Percentiles rank a stretch among this genome's conserved stretches.
Evolutionary conservation across 1,140 invertebrate species (phyloP).

Genomic region (Megalopta genalis): DNA sequence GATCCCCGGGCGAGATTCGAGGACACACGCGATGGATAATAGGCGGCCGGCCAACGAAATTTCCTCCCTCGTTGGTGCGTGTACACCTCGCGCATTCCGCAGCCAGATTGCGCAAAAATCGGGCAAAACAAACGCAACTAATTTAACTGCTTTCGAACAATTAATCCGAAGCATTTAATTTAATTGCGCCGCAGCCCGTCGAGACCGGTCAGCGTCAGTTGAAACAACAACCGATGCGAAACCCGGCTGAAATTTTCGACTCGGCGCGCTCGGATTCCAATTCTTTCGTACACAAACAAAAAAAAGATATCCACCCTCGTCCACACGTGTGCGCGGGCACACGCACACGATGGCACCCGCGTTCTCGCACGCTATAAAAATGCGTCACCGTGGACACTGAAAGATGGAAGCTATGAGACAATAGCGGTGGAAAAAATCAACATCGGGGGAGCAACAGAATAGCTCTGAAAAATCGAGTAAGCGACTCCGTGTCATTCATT

Average conservation of each 20-base stretch:
- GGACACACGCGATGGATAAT: conserved; percentile 45
- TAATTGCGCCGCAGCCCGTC: conserved; percentile 71
- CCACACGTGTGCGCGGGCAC: neutral
- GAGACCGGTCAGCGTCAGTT: conserved; percentile 57
- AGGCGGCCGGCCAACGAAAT: conserved; percentile 56
- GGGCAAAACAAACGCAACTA: conserved; percentile 72
- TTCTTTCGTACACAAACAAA: conserved; percentile 58
- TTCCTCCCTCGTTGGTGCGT: conserved; percentile 35
- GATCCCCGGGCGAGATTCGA: conserved; percentile 38
- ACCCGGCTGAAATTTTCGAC: conserved; percentile 63
- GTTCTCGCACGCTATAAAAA: neutral
- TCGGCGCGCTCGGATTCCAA: conserved; percentile 55
- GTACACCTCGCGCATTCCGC: conserved; percentile 68
- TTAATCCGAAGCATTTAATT: conserved; percentile 78
- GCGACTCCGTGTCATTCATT: neutral
- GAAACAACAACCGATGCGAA: conserved; percentile 64
- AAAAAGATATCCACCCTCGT: conserved; percentile 54
- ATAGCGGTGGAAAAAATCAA: conserved; percentile 6
- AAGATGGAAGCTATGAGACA: conserved; percentile 8
- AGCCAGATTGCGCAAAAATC: conserved; percentile 76
- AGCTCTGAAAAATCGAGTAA: neutral
- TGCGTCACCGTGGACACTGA: neutral
- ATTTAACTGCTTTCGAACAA: conserved; percentile 77
- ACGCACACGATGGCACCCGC: neutral
- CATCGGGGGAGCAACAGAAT: no score